These are phyloP conservation scores for Eubasilissa splendida DNA, from an alignment of 2,888 invertebrate species.

Conservation along the genomic window DNA sequence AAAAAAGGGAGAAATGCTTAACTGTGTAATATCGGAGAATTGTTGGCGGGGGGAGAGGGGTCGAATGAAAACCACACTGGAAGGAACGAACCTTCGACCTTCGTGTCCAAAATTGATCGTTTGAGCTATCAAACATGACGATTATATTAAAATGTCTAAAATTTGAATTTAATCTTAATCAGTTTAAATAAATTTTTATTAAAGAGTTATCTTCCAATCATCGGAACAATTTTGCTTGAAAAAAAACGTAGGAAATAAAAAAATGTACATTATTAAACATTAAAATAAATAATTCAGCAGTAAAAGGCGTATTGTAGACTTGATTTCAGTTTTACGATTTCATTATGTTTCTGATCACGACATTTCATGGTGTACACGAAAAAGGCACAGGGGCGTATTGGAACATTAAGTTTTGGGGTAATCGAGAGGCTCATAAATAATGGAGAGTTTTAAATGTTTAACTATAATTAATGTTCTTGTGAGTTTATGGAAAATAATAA, in stretches of 20 bases:
- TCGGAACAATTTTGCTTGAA: conserved; percentile 5
- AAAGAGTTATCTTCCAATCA: neutral
- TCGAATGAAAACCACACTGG: too few relatives aligned
- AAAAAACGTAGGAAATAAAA: neutral
- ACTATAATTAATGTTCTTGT: neutral
- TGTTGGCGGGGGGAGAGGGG: too few relatives aligned
- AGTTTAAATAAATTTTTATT: neutral
- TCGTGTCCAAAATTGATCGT: too few relatives aligned
- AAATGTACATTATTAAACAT: conserved; percentile 10
- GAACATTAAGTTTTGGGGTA: neutral
- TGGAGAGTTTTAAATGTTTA: too few relatives aligned
- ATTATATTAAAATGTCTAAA: too few relatives aligned
- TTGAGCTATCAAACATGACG: too few relatives aligned
- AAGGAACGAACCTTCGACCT: too few relatives aligned
- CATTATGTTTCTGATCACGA: conserved; percentile 11
- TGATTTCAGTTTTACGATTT: conserved; percentile 12
- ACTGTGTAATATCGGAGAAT: too few relatives aligned
- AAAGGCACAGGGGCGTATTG: neutral
- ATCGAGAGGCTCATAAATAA: neutral
- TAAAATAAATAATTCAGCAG: neutral
- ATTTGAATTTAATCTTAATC: too few relatives aligned
- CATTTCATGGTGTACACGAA: neutral
- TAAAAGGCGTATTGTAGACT: conserved; percentile 3
- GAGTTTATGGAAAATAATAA: neutral
- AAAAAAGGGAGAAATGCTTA: too few relatives aligned